These are phyloP conservation scores for Eupithecia dodoneata DNA, from an alignment of 2,888 invertebrate genomes.

Conservation along the genomic window DNA sequence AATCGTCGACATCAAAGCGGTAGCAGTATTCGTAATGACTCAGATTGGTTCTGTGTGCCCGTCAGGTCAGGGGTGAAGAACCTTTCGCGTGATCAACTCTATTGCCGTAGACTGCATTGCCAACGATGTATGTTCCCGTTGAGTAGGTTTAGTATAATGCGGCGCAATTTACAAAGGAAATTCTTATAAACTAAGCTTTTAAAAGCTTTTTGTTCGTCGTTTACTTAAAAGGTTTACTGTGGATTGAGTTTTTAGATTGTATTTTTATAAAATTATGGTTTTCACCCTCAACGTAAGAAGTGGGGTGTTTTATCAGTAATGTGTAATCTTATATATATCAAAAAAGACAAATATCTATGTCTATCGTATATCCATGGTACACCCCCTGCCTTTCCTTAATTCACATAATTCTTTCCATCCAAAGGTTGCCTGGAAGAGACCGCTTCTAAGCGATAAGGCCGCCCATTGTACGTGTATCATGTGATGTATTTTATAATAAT, in stretches of 20 bases:
- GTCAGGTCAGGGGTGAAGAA: conserved; percentile 75
- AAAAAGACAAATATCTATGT: no score
- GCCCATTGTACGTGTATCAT: no score
- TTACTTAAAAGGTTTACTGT: conserved; percentile 7
- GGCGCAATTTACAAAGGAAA: conserved; percentile 18
- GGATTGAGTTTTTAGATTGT: conserved; percentile 1
- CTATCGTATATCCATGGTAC: no score
- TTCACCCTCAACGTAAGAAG: neutral
- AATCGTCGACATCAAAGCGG: conserved; percentile 16
- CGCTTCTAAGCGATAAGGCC: no score
- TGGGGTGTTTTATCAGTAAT: neutral
- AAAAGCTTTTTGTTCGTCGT: conserved; percentile 7
- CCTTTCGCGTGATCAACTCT: conserved; percentile 74
- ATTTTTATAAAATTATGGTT: neutral
- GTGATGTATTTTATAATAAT: no score
- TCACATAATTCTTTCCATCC: no score
- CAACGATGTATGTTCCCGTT: conserved; percentile 56
- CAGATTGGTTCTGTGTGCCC: conserved; percentile 62
- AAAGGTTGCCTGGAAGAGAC: no score
- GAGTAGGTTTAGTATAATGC: conserved; percentile 31
- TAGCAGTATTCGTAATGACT: conserved; percentile 45
- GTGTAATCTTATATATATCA: no score
- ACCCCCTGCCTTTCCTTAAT: no score
- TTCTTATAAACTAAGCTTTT: conserved; percentile 12
- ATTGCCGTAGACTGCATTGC: conserved; percentile 65